Evolutionary conservation across 2,113 vertebrate genomes (phyloP), one percentile per base, ranked within the genome.

Genomic region (Cathartes aura): DNA sequence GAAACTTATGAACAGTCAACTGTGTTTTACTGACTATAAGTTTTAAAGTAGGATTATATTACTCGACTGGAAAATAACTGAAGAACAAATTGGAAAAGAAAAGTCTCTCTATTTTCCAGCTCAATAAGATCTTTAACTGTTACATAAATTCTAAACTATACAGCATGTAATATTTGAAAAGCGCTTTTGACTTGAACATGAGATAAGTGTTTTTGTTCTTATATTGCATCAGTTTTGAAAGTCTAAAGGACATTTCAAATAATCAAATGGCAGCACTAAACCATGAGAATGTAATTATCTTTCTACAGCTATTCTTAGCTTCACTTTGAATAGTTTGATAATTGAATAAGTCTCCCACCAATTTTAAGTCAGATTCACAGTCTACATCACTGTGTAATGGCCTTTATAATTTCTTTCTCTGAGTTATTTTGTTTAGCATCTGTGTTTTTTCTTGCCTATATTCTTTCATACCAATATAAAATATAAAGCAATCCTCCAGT

Each of bases 81-180:
- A 93, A 97, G 91, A 97, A 97, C 62, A 96, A 95, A 98, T 96
- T 97, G 89, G 82, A 60, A 79, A 84, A 87, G 72, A 82, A 78
- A 90, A 94, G 66, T 91, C 67, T 96, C 86, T 97, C 89, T 97
- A 95, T 98, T 98, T 98, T 98, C 94, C 90, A 98, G 96, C 91
- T 98, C 96, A 98, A 84, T 97, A 98, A 98, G 89, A 95, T 95
- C 88, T 82, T 70, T 97, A 97, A 98, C 97, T 95, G 83, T 97
- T 98, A 96, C 91, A 98, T 96, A 97, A 96, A 98, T 95, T 97
- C 91, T 96, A 92, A 98, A 96, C 91, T 89, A 73, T 82, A 83
- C n/a, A 93, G 73, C 80, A 81, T 96, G 88, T 94, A 96, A 67
- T 96, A 95, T 97, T 94, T 97, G 97, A 96, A 95, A 95, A 97